Evolutionary conservation across 2,113 vertebrate genomes (phyloP).

Genomic region (Syrrhaptes paradoxus): DNA sequence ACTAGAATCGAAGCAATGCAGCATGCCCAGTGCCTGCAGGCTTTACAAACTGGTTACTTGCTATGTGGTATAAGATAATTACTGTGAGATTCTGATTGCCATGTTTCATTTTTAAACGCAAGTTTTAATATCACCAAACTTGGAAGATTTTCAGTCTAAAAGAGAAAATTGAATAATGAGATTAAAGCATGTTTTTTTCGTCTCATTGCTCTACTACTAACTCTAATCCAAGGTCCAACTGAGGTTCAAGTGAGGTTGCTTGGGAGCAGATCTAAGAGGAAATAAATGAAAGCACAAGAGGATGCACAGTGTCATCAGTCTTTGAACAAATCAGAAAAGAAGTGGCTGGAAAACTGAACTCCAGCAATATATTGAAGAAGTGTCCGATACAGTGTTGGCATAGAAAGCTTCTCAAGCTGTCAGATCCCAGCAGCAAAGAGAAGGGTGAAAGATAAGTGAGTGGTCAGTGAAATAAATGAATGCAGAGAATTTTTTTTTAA

Average conservation of each 20-base stretch:
- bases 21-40: background rate
- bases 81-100: background rate
- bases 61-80: background rate
- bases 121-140: background rate
- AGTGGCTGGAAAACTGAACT: conserved; percentile 15
- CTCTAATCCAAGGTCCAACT: background rate
- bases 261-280: background rate
- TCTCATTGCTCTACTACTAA: background rate
- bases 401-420: background rate
- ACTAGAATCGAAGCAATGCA: background rate
- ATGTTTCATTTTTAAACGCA: background rate
- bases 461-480: background rate
- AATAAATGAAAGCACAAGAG: background rate
- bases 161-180: background rate
- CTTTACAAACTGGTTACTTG: conserved; percentile 22
- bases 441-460: background rate
- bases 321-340: background rate
- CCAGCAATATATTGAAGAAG: background rate
- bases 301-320: background rate
- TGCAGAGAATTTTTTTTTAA: background rate
- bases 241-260: background rate
- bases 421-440: background rate
- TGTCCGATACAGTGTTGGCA: background rate
- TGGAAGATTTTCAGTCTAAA: background rate
- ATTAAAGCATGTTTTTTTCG: background rate